phyloP scores from a whole-genome alignment of 2,797 vertebrate species.

The Lepus oiostolus region DNA sequence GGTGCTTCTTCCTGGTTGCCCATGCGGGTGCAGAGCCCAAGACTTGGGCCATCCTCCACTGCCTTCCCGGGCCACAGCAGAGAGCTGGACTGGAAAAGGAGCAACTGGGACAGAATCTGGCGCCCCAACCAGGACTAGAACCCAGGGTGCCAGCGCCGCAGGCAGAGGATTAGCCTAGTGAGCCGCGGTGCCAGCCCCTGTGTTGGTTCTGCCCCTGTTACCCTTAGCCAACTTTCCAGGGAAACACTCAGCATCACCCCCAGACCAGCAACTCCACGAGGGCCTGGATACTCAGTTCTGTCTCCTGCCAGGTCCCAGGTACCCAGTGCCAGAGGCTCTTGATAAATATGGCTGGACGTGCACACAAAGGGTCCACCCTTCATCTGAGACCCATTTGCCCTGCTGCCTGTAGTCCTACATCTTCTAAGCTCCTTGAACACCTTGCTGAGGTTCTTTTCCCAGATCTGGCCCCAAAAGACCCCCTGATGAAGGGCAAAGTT shows the following conservation, averaged over 20 bases:
- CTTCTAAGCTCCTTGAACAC: not conserved
- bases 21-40: no score
- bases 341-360: not conserved
- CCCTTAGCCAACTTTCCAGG: not conserved
- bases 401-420: not conserved
- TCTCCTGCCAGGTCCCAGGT: not conserved
- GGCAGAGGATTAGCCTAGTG: no score
- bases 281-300: not conserved
- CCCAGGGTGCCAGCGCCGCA: no score
- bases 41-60: no score
- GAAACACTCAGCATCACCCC: not conserved
- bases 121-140: no score
- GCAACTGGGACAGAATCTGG: no score
- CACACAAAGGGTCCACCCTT: not conserved
- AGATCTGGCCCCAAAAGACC: not conserved
- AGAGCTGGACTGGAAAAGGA: no score
- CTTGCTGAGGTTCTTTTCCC: not conserved
- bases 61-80: no score
- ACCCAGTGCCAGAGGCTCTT: not conserved
- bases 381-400: not conserved
- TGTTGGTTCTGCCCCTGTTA: no score
- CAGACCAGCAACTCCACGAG: not conserved
- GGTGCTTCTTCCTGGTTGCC: no score
- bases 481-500: not conserved
- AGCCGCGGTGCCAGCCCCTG: no score